Base-by-base conservation (phyloP, 2,797 vertebrate species). In the Myoxocephalus aenaeus region DNA sequence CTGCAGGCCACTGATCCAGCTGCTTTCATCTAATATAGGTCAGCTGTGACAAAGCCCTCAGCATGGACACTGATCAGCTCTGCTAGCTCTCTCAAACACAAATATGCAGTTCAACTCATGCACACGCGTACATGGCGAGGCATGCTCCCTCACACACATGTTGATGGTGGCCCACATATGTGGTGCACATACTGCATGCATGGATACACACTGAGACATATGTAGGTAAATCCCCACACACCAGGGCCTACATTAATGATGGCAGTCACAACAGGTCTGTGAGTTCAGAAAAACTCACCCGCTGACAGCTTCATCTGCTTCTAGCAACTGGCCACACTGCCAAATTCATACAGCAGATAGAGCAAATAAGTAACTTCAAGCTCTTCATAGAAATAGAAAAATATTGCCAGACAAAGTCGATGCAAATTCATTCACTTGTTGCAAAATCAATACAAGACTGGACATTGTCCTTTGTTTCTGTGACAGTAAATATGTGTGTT, bases 1-100 rank as follows among this genome's bases (percentile, higher is more conserved):
- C 93, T 92, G 86, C 90, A 93, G 92, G 91, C 89, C 90, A 85
- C 91, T 81, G 91, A 92, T 93, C 90, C 92, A 94, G 92, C 93
- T 93, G 92, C 91, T 90, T 93, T 92, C 90, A 93, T 90, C 91
- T 92, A 93, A 94, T 94, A 93, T 93, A 94, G 93, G 92, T 94
- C 93, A 94, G 89, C 92, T 90, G 90, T 93, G 93, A 93, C 91
- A 92, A 91, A 92, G 90, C 89, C 89, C 84, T 89, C 86, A 86
- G 88, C 85, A 74, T 87, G 92, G 92, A 91, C 92, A 92, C 90
- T 86, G 91, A 93, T 93, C 89, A 83, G 86, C 87, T 81, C 84
- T 58, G 78, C 79, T 67, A 22, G 75, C 76, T 70, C 67, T 17
- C 74, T 70, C 58, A 57, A 73, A 75, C 64, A 63, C 73, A 68